phyloP scores from a whole-genome alignment of 2,113 vertebrate genomes.

The Xiphias gladius region DNA sequence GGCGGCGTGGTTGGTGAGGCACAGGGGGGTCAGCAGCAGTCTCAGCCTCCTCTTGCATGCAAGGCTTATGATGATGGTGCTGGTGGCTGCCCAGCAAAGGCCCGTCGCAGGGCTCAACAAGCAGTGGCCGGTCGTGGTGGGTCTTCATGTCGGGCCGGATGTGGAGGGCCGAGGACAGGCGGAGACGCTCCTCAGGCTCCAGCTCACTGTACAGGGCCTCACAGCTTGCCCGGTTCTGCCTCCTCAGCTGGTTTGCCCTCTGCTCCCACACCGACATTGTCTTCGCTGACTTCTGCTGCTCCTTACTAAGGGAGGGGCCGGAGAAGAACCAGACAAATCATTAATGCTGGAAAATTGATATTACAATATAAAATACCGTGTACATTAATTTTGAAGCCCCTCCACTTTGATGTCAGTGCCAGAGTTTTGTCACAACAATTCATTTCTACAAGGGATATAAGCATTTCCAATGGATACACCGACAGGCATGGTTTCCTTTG shows the following conservation, averaged over 20 bases:
- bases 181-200: constrained; percentile 89
- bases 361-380: neutral
- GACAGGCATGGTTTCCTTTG: constrained; percentile 9
- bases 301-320: constrained; percentile 85
- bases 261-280: constrained; percentile 96
- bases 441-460: neutral
- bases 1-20: constrained; percentile 79
- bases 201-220: constrained; percentile 93
- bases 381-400: neutral
- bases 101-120: constrained; percentile 87
- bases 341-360: neutral
- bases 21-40: constrained; percentile 25
- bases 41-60: constrained; percentile 75
- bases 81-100: constrained; percentile 50
- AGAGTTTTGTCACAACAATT: neutral
- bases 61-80: constrained; percentile 70
- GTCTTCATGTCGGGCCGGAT: constrained; percentile 94
- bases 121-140: constrained; percentile 92
- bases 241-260: constrained; percentile 91
- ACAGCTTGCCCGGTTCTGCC: constrained; percentile 92
- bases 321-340: constrained; percentile 28
- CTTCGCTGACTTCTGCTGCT: constrained; percentile 92
- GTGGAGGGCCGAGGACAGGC: constrained; percentile 87
- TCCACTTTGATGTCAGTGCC: neutral
- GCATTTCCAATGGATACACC: constrained; percentile 7